Percentiles rank a stretch among this genome's conserved stretches.
phyloP scores from a whole-genome alignment of 2,797 vertebrate genomes.

The Gymnothorax reevesii region DNA sequence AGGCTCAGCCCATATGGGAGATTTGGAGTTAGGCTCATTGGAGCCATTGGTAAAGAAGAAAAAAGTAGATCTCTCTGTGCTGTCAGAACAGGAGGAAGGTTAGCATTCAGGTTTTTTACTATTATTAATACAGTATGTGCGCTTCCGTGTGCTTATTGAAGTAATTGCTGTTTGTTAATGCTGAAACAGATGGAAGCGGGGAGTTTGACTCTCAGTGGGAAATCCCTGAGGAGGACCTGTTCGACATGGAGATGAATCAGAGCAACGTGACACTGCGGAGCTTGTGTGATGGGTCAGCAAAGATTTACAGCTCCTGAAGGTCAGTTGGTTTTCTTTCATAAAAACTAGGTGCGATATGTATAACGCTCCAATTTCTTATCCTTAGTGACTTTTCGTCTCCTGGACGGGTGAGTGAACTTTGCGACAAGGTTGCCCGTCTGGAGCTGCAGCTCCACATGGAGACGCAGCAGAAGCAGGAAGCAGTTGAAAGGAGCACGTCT shows the following conservation, averaged over 20 bases:
- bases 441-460: slow-evolving; percentile 59
- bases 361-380: not conserved
- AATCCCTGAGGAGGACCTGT: slow-evolving; percentile 54
- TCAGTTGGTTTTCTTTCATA: not conserved
- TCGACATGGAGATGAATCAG: slow-evolving; percentile 61
- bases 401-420: slow-evolving; percentile 42
- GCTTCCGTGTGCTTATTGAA: not conserved
- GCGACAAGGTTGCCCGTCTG: slow-evolving; percentile 56
- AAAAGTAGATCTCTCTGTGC: slow-evolving; percentile 55
- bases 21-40: slow-evolving; percentile 60
- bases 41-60: slow-evolving; percentile 55
- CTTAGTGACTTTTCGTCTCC: slow-evolving; percentile 33
- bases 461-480: slow-evolving; percentile 52
- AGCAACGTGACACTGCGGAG: slow-evolving; percentile 55
- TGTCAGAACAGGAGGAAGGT: slow-evolving; percentile 61
- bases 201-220: slow-evolving; percentile 64
- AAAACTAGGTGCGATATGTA: not conserved
- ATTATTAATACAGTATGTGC: not conserved
- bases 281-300: slow-evolving; percentile 27
- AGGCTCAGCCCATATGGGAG: slow-evolving; percentile 33
- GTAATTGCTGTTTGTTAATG: not conserved
- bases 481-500: slow-evolving; percentile 28
- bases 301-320: not conserved
- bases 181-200: slow-evolving; percentile 59
- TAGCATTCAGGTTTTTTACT: too few species aligned